Conservation (phyloP, 2,888 invertebrate species). For the Ormyrus nitidulus region DNA sequence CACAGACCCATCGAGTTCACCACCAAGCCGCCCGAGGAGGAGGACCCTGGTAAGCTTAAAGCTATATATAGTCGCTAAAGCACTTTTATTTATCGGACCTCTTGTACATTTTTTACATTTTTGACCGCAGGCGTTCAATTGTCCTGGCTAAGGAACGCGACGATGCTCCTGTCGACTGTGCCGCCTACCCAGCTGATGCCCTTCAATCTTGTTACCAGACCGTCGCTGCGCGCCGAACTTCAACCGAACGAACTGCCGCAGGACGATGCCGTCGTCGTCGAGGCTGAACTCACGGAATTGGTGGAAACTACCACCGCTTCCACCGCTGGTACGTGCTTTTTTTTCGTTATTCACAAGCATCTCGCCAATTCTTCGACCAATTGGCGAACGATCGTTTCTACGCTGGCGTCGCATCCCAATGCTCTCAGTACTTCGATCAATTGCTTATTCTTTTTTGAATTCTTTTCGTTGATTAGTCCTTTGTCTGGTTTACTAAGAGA, state of each 20-base stretch:
- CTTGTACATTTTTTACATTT: no score
- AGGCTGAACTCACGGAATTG: constrained; percentile 67
- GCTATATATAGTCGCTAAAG: not conserved
- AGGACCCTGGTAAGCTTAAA: constrained; percentile 58
- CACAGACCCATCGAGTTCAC: not conserved
- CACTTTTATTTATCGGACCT: no score
- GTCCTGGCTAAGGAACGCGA: constrained; percentile 71
- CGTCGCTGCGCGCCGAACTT: constrained; percentile 61
- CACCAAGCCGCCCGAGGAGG: constrained; percentile 23
- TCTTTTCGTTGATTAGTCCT: not conserved
- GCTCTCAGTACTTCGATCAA: not conserved
- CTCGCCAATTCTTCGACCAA: not conserved
- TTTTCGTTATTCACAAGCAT: not conserved
- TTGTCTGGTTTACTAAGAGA: not conserved
- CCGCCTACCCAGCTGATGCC: constrained; percentile 63
- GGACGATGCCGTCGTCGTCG: constrained; percentile 69
- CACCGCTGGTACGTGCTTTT: constrained; percentile 54
- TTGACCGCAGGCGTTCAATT: constrained; percentile 66
- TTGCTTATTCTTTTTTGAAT: not conserved
- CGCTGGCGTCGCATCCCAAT: not conserved
- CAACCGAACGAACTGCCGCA: constrained; percentile 65
- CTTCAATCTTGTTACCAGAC: constrained; percentile 65
- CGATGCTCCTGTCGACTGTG: constrained; percentile 65
- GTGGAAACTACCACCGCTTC: constrained; percentile 61
- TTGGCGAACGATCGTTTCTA: not conserved